Evolutionary conservation across 2,888 invertebrate genomes (phyloP).

Genomic region (Drosophila mimica): DNA sequence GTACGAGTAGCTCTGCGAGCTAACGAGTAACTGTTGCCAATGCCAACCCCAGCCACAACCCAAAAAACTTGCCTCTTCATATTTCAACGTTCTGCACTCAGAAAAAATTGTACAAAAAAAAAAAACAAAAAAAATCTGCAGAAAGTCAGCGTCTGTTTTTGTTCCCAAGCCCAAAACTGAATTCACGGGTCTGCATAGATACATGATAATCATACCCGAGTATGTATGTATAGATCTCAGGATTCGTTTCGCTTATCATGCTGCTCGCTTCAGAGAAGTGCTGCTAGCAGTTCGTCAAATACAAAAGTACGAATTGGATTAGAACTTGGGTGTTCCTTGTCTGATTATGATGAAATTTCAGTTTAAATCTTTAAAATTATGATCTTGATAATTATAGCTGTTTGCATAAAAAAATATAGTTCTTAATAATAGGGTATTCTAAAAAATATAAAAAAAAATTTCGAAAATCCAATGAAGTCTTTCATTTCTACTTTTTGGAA

Average conservation of each 20-base stretch:
- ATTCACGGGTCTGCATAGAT: background rate
- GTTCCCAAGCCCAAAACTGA: background rate
- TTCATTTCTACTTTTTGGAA: too few relatives aligned
- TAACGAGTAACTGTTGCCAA: background rate
- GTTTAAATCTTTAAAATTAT: background rate
- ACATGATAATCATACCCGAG: background rate
- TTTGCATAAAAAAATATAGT: too few relatives aligned
- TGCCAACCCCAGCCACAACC: background rate
- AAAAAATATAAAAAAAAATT: too few relatives aligned
- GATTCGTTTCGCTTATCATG: background rate
- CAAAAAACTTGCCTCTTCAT: background rate
- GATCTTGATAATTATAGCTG: too few relatives aligned
- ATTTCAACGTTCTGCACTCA: background rate
- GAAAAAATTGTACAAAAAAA: background rate
- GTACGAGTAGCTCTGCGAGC: conserved; percentile 2
- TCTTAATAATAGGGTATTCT: too few relatives aligned
- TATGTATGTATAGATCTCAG: background rate
- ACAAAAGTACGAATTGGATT: too few relatives aligned
- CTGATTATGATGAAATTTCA: background rate
- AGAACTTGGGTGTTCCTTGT: background rate
- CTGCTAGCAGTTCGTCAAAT: background rate
- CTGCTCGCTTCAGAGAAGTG: background rate
- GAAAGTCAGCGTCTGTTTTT: background rate
- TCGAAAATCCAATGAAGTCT: background rate
- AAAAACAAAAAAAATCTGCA: background rate